phyloP scores from a whole-genome alignment of 2,888 invertebrate species.

The Hemithea aestivaria region DNA sequence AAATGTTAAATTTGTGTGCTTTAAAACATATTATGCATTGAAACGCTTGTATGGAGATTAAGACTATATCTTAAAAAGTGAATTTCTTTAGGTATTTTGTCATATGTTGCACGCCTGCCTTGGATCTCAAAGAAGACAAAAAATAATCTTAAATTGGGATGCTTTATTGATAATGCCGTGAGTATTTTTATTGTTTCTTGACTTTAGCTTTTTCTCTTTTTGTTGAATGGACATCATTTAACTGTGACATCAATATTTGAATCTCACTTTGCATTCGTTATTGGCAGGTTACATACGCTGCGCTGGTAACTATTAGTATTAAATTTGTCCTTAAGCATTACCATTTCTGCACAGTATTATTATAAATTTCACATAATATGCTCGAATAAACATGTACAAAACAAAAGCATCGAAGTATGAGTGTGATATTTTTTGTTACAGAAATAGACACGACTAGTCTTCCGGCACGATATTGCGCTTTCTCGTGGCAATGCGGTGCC shows the following conservation, averaged over 20 bases:
- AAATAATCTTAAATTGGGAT: conserved; percentile 70
- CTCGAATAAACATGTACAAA: neutral
- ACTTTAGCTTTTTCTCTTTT: conserved; percentile 21
- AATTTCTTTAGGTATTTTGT: conserved; percentile 65
- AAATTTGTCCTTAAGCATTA: conserved; percentile 7
- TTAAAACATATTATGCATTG: conserved; percentile 42
- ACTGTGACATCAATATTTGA: neutral
- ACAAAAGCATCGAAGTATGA: neutral
- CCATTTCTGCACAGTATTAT: conserved; percentile 1
- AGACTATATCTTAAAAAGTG: conserved; percentile 44
- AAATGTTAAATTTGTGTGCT: conserved; percentile 50
- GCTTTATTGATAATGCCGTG: conserved; percentile 74
- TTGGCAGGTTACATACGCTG: conserved; percentile 47
- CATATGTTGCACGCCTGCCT: conserved; percentile 77
- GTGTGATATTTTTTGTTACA: conserved; percentile 62
- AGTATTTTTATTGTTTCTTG: conserved; percentile 51
- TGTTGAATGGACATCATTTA: conserved; percentile 7
- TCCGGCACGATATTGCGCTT: conserved; percentile 62
- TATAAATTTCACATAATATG: conserved; percentile 18
- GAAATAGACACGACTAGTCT: conserved; percentile 70
- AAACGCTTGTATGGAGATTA: conserved; percentile 38
- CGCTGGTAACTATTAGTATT: conserved; percentile 11
- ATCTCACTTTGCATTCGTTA: conserved; percentile 14
- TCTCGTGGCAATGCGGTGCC: conserved; percentile 66
- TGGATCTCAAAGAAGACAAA: conserved; percentile 74